Evolutionary conservation across 2,113 vertebrate genomes (phyloP).

Genomic region (Phalacrocorax carbo): DNA sequence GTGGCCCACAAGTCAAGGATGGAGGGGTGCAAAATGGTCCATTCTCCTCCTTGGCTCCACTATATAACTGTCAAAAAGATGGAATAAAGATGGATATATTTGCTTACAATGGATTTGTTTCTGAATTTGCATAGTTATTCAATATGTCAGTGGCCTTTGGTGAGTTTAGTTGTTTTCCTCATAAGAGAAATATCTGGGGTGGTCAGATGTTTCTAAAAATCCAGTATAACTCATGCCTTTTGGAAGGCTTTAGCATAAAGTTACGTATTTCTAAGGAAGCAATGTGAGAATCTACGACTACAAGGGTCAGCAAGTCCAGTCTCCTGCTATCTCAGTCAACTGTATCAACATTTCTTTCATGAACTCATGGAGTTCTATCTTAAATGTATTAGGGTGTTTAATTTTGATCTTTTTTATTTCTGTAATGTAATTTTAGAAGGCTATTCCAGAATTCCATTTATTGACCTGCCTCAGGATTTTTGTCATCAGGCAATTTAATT

Average conservation of each 20-base stretch:
- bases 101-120: not conserved
- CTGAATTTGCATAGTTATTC: not conserved
- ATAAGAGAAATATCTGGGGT: not conserved
- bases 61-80: not conserved
- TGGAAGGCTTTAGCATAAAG: not conserved
- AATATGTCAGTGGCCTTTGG: not conserved
- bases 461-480: not conserved
- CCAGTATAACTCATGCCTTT: not conserved
- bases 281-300: accelerated
- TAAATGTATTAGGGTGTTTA: not conserved
- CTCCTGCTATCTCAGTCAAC: not conserved
- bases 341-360: not conserved
- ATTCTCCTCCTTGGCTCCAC: not conserved
- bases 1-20: not conserved
- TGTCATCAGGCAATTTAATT: not conserved
- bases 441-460: not conserved
- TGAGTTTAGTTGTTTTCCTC: not conserved
- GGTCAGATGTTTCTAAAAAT: not conserved
- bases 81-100: not conserved
- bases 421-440: not conserved
- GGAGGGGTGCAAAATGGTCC: not conserved
- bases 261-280: not conserved
- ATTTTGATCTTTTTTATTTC: not conserved
- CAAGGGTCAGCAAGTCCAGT: not conserved
- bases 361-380: not conserved